A percentile compares a stretch with the other conserved stretches of the same genome.
Evolutionary conservation across 2,797 vertebrate genomes (phyloP).

Genomic region (Gymnoscopelus microlampas): DNA sequence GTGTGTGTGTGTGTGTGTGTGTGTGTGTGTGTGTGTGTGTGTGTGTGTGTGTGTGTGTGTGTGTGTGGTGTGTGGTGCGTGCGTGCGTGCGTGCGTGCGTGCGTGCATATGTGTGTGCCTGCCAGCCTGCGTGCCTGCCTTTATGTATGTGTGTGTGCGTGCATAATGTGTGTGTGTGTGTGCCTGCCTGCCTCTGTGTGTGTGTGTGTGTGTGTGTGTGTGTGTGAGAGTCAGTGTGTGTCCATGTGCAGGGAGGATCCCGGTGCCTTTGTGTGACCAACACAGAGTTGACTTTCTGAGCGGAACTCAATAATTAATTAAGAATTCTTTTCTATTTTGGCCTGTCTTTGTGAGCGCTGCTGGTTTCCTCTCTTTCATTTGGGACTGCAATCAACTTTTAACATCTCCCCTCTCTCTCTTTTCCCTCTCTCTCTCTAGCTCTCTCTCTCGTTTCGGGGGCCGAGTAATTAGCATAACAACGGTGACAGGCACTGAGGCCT

Average conservation of each 20-base stretch:
- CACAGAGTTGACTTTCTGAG: constrained; percentile 73
- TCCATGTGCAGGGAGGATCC: not conserved
- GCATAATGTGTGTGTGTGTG: too few relatives aligned
- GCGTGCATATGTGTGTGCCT: constrained; percentile 8
- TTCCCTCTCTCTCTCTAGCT: too few relatives aligned
- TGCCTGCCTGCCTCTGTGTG: constrained; percentile 53
- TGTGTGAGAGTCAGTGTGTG: constrained; percentile 6
- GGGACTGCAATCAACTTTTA: constrained; percentile 80
- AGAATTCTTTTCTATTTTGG: constrained; percentile 72
- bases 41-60: constrained; percentile 44
- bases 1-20: too few relatives aligned
- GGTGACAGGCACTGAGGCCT: constrained; percentile 82
- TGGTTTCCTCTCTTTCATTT: constrained; percentile 77
- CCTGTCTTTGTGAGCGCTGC: constrained; percentile 69
- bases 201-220: constrained; percentile 33
- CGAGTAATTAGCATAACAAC: constrained; percentile 89
- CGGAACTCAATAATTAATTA: constrained; percentile 76
- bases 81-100: constrained; percentile 11
- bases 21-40: constrained; percentile 35
- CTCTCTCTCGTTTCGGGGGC: constrained; percentile 60
- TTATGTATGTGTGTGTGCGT: too few relatives aligned
- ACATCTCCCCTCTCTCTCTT: constrained; percentile 60
- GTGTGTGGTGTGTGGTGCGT: constrained; percentile 8
- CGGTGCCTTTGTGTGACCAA: constrained; percentile 51
- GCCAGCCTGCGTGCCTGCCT: not conserved